A percentile compares a stretch with the other conserved stretches of the same genome.
Conservation (phyloP, 1,140 invertebrate genomes). For the Drosophila suzukii region DNA sequence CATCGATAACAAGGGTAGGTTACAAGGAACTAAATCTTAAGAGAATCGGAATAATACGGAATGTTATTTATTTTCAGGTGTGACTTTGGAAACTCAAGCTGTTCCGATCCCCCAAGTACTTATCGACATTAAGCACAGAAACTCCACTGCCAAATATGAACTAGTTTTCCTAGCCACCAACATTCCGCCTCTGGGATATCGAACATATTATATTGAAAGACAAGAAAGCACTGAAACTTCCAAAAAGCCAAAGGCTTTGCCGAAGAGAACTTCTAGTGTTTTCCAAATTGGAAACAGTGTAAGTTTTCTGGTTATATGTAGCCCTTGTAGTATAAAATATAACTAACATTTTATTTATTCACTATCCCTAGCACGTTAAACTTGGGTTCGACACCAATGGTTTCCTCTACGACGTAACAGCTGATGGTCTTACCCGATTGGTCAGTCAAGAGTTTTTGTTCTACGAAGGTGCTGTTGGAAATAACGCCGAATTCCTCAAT, state of each 20-base stretch:
- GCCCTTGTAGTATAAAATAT: no score
- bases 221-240: slow-evolving; percentile 6
- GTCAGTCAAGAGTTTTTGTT: slow-evolving; percentile 90
- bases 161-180: slow-evolving; percentile 88
- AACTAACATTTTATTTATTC: neutral
- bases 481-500: slow-evolving; percentile 79
- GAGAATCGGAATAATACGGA: no score
- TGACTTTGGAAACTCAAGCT: slow-evolving; percentile 85
- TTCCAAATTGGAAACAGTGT: slow-evolving; percentile 64
- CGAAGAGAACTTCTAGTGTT: slow-evolving; percentile 45
- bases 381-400: slow-evolving; percentile 81
- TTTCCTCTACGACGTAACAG: slow-evolving; percentile 85
- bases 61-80: slow-evolving; percentile 25
- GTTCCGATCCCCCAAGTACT: slow-evolving; percentile 87
- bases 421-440: slow-evolving; percentile 78
- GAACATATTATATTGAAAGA: slow-evolving; percentile 86
- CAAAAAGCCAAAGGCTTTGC: slow-evolving; percentile 26
- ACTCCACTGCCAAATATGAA: slow-evolving; percentile 87
- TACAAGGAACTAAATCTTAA: neutral
- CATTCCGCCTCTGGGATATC: slow-evolving; percentile 88
- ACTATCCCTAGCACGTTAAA: slow-evolving; percentile 39
- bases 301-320: no score
- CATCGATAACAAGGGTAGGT: slow-evolving; percentile 86
- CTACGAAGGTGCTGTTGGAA: slow-evolving; percentile 89
- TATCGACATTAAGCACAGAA: slow-evolving; percentile 87